Conservation (phyloP, 2,888 invertebrate species). For the Gibbula magus region DNA sequence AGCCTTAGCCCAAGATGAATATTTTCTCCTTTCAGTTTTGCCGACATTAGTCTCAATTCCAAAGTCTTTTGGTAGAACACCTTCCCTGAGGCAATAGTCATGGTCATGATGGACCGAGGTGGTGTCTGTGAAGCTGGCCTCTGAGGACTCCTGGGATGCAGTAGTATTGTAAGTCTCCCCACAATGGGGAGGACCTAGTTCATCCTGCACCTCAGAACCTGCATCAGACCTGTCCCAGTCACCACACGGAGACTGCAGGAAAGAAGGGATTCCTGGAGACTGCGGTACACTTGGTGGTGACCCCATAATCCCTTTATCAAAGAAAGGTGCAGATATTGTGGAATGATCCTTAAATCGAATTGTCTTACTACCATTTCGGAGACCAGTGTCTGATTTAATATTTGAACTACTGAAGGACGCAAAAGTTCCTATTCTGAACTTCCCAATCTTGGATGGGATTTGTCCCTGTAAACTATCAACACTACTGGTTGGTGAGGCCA, state of each 20-base stretch:
- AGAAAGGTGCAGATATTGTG: constrained; percentile 9
- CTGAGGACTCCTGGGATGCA: constrained; percentile 27
- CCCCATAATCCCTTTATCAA: constrained; percentile 27
- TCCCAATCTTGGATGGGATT: constrained; percentile 55
- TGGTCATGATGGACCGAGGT: constrained; percentile 60
- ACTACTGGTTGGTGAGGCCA: background rate
- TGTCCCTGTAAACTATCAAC: constrained; percentile 8
- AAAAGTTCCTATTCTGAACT: constrained; percentile 66
- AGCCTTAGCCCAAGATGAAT: constrained; percentile 35
- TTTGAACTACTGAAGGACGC: constrained; percentile 65
- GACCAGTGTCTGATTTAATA: constrained; percentile 49
- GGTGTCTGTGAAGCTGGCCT: constrained; percentile 21
- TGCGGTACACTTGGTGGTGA: constrained; percentile 34
- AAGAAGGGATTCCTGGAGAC: constrained; percentile 32
- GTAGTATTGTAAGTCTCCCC: constrained; percentile 28
- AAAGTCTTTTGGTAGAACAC: background rate
- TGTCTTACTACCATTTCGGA: constrained; percentile 29
- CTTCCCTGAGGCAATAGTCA: constrained; percentile 59
- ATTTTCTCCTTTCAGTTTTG: constrained; percentile 39
- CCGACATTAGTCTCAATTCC: background rate
- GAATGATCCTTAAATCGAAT: constrained; percentile 19
- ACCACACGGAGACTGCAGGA: constrained; percentile 45
- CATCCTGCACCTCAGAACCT: constrained; percentile 47
- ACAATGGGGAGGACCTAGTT: constrained; percentile 28
- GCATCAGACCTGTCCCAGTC: constrained; percentile 52